Evolutionary conservation across 2,113 vertebrate genomes (phyloP).

Genomic region (Columba janthina): DNA sequence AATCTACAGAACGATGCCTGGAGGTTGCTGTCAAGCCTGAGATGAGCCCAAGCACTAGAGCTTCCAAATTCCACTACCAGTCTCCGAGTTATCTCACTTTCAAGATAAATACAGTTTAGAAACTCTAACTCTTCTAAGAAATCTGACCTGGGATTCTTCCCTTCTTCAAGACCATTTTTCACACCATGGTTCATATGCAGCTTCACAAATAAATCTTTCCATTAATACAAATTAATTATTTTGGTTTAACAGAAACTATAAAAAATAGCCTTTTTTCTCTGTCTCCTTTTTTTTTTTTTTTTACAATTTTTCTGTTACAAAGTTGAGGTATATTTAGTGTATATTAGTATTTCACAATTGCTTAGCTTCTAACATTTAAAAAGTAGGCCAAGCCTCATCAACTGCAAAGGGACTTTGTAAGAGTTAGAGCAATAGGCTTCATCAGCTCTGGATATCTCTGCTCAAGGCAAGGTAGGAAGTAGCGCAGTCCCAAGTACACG

Average conservation of each 20-base stretch:
- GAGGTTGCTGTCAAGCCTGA: neutral
- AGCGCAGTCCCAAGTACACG: neutral
- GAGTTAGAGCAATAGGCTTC: neutral
- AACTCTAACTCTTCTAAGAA: neutral
- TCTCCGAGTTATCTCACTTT: neutral
- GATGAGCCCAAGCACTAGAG: neutral
- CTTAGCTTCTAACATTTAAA: neutral
- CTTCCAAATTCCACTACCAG: neutral
- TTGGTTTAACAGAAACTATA: neutral
- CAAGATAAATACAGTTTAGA: neutral
- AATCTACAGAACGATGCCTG: neutral
- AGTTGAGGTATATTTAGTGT: neutral
- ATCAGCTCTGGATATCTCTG: neutral
- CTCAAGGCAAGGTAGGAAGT: neutral
- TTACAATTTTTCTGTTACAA: neutral
- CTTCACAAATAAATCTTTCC: neutral
- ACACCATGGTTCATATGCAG: neutral
- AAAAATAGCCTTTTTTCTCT: neutral
- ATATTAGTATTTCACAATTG: neutral
- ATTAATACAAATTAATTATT: neutral
- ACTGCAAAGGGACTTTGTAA: neutral
- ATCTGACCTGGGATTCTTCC: neutral
- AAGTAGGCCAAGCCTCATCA: neutral
- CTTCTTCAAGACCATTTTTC: neutral
- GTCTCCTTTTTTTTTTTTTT: neutral